These are phyloP conservation scores for Schlechtendalia chinensis DNA, from an alignment of 1,140 invertebrate genomes.

Conservation along the genomic window DNA sequence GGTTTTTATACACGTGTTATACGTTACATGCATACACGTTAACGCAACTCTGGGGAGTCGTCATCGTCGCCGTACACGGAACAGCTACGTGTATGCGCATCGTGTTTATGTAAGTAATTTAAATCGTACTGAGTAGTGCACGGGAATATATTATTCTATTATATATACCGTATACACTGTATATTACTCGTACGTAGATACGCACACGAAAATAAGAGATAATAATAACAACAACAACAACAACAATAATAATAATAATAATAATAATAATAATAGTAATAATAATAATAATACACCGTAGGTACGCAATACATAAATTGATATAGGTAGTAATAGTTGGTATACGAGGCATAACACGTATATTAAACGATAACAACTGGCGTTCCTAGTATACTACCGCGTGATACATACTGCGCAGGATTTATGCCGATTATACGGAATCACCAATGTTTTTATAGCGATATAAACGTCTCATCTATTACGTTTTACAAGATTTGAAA, in stretches of 20 bases:
- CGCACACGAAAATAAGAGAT: neutral
- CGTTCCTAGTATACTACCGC: neutral
- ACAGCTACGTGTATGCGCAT: neutral
- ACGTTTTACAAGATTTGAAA: too few relatives aligned
- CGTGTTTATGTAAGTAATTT: constrained; percentile 24
- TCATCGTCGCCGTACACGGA: constrained; percentile 5
- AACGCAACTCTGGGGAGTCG: constrained; percentile 37
- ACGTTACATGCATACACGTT: constrained; percentile 12
- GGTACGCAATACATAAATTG: too few relatives aligned
- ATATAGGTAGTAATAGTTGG: too few relatives aligned
- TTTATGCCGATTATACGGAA: too few relatives aligned
- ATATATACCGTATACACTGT: too few relatives aligned
- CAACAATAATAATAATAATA: too few relatives aligned
- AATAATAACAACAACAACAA: neutral
- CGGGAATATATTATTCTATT: neutral
- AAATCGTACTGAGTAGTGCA: neutral
- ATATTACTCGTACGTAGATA: neutral
- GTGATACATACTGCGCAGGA: neutral
- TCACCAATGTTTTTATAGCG: too few relatives aligned
- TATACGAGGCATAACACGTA: neutral
- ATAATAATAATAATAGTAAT: neutral
- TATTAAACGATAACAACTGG: neutral
- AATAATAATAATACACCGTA: neutral
- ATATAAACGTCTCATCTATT: too few relatives aligned
- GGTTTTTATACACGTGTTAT: neutral